Evolutionary conservation across 2,113 vertebrate genomes (phyloP).

Genomic region (Corythoichthys intestinalis): DNA sequence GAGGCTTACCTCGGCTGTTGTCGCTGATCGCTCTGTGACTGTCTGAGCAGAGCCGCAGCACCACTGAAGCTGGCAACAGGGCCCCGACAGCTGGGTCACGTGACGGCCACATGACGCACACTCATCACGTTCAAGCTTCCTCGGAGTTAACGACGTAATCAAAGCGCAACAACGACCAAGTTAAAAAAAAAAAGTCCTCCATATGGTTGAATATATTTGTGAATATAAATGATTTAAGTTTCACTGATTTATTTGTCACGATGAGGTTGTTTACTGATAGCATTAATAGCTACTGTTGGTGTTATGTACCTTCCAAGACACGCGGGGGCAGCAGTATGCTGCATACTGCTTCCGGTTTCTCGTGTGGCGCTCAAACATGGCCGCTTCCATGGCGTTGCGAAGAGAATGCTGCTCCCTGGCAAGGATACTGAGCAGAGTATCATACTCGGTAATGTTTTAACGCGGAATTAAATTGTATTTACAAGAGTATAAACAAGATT

Average conservation of each 20-base stretch:
- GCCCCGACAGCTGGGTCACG: slow-evolving; percentile 71
- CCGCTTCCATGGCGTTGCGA: slow-evolving; percentile 40
- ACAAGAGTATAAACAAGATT: too few species aligned
- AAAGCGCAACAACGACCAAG: not conserved
- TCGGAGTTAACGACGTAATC: not conserved
- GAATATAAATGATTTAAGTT: not conserved
- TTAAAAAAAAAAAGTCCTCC: not conserved
- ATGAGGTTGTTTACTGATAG: not conserved
- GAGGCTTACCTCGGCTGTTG: slow-evolving; percentile 17
- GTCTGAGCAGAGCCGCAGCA: slow-evolving; percentile 25
- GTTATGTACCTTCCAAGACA: slow-evolving; percentile 26
- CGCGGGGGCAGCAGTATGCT: slow-evolving; percentile 18
- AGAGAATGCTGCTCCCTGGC: slow-evolving; percentile 37
- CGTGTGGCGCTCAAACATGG: slow-evolving; percentile 50
- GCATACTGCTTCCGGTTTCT: rapidly evolving
- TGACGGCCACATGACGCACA: slow-evolving; percentile 71
- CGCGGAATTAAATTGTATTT: too few species aligned
- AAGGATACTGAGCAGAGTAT: slow-evolving; percentile 40
- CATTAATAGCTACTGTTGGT: not conserved
- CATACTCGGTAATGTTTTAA: slow-evolving; percentile 47
- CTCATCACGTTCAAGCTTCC: slow-evolving; percentile 16
- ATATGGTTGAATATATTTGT: not conserved
- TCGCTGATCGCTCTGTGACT: slow-evolving; percentile 28
- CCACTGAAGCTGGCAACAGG: slow-evolving; percentile 49
- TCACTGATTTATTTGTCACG: too few species aligned